Evolutionary conservation across 2,113 vertebrate genomes (phyloP), one percentile per base, ranked within the genome.

Genomic region (Nanorana parkeri): DNA sequence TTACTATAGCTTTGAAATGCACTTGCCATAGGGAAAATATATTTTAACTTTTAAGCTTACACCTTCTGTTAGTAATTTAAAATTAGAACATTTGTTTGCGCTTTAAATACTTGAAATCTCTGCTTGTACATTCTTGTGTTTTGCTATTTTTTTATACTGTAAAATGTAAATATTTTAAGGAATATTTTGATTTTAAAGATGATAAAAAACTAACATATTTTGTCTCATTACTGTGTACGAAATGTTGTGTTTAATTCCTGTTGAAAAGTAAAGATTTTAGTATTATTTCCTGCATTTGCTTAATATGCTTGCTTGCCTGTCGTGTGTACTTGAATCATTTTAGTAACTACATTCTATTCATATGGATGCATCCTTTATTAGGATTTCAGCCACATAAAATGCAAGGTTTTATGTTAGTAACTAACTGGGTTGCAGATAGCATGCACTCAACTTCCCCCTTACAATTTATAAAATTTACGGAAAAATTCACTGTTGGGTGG

Each of bases 81-180:
- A 56, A 67, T 66, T 58, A 73, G 61, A 67, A n/a, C 67, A 74
- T 32, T 88, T 88, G 90, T 89, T 90, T 87, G 84, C 89, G 92
- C 89, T 93, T 94, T 88, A 89, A 86, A 92, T 91, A 93, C 90
- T 93, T 94, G 93, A 94, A 92, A 93, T 89, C 89, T 92, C 87
- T 92, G 94, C 93, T 90, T 94, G 94, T 95, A 95, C 91, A 95
- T 94, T 92, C 92, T 88, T 90, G 92, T 94, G 92, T 93, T 93
- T 94, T 93, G 87, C 92, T 95, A 94, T 93, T 89, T 92, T n/a
- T 95, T 94, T 95, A 90, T 95, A 95, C 92, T 94, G 93, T 94
- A 94, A 91, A 94, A 94, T 95, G 93, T 95, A 95, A 92, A 95
- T 95, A 95, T 95, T 95, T 94, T 94, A 95, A 94, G 92, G 93